These are phyloP conservation scores for Taxidea taxus DNA, from an alignment of 2,113 vertebrate species.

Conservation along the genomic window DNA sequence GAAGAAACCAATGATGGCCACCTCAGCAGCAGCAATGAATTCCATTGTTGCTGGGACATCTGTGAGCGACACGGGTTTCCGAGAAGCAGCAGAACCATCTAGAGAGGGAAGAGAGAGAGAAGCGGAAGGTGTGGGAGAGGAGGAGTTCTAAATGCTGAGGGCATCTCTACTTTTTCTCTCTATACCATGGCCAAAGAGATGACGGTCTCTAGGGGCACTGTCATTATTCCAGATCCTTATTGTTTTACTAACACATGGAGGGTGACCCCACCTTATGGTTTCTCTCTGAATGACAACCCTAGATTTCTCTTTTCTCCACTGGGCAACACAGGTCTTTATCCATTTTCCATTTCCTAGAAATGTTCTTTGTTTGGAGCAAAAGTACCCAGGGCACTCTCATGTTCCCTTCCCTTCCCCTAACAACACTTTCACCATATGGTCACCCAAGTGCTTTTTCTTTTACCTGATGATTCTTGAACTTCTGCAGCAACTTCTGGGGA, in stretches of 20 bases:
- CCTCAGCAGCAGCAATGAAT: conserved; percentile 87
- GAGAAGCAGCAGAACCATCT: background rate
- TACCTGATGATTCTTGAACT: conserved; percentile 66
- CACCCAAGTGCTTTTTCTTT: conserved; percentile 39
- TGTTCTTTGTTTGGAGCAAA: background rate
- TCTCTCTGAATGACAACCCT: background rate
- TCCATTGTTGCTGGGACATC: conserved; percentile 77
- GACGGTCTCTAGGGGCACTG: background rate
- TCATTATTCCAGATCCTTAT: background rate
- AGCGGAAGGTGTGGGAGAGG: background rate
- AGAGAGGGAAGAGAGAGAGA: background rate
- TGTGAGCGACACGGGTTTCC: conserved; percentile 74
- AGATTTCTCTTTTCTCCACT: background rate
- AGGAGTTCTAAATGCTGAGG: background rate
- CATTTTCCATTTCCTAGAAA: background rate
- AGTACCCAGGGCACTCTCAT: background rate
- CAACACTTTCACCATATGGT: too few species aligned
- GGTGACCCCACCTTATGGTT: too few species aligned
- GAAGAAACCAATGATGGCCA: conserved; percentile 92
- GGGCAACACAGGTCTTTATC: background rate
- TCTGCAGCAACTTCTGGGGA: conserved; percentile 28
- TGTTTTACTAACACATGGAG: background rate
- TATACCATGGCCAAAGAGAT: background rate
- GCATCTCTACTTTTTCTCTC: background rate
- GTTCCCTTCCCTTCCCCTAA: background rate